Evolutionary conservation across 64 coral and sea anemone species (phyloP).

Genomic region (Montipora cactus): DNA sequence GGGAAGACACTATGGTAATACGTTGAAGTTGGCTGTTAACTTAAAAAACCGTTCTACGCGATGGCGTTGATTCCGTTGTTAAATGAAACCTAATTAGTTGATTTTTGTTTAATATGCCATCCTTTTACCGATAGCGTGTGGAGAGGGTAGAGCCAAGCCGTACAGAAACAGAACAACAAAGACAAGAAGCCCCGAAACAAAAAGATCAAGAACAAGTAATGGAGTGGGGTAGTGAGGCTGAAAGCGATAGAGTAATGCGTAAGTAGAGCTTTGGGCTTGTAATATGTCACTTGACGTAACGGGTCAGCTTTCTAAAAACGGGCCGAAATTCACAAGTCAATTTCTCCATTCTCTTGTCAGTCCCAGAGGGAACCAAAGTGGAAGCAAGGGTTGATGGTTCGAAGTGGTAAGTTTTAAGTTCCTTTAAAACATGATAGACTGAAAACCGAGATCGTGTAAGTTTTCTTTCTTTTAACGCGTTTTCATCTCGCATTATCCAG

Average conservation of each 20-base stretch:
- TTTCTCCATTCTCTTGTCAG: neutral
- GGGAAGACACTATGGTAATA: too few species aligned
- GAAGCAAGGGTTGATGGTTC: constrained; percentile 11
- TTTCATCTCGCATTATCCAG: neutral
- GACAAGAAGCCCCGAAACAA: neutral
- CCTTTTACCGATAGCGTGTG: neutral
- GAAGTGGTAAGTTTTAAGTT: neutral
- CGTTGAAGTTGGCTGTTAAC: too few species aligned
- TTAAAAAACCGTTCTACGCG: too few species aligned
- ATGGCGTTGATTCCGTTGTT: neutral
- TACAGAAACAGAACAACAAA: neutral
- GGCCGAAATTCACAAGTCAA: neutral
- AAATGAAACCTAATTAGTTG: neutral
- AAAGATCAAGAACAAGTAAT: constrained; percentile 1
- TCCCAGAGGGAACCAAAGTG: neutral
- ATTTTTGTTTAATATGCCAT: neutral
- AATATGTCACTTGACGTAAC: neutral
- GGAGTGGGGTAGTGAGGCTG: constrained; percentile 62
- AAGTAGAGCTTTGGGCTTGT: neutral
- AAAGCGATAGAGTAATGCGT: constrained; percentile 20
- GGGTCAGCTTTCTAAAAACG: neutral
- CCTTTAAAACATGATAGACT: too few species aligned
- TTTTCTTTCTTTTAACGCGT: neutral
- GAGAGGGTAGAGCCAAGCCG: neutral
- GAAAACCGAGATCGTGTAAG: too few species aligned